These are phyloP conservation scores for Phthorimaea operculella DNA, from an alignment of 1,140 invertebrate genomes.

Conservation along the genomic window DNA sequence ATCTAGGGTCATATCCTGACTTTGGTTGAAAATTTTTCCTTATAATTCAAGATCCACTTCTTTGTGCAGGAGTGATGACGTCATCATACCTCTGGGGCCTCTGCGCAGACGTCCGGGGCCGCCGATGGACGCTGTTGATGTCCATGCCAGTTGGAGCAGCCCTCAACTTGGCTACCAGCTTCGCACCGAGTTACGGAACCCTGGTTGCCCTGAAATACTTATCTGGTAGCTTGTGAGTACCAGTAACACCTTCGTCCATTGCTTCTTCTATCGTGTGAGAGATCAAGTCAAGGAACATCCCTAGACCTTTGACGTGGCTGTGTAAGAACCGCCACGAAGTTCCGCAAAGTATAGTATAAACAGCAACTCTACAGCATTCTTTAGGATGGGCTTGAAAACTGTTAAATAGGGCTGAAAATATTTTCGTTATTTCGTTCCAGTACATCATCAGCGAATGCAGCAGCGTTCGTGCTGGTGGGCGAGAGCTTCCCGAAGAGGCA, in stretches of 20 bases:
- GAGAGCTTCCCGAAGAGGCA: constrained; percentile 34
- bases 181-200: constrained; percentile 30
- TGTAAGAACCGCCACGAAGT: no score
- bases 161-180: constrained; percentile 27
- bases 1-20: no score
- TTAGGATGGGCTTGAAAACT: no score
- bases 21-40: no score
- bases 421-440: constrained; percentile 14
- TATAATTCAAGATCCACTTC: no score
- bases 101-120: constrained; percentile 39
- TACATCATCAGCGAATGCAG: constrained; percentile 48
- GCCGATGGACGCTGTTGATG: constrained; percentile 30
- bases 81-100: constrained; percentile 50
- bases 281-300: no score
- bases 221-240: constrained; percentile 41
- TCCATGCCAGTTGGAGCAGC: constrained; percentile 44
- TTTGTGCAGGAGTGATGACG: constrained; percentile 36
- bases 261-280: no score
- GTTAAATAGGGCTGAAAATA: not conserved
- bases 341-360: no score
- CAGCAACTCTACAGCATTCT: no score
- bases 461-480: constrained; percentile 43
- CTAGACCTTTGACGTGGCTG: no score
- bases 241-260: no score
- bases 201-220: constrained; percentile 36